phyloP scores from a whole-genome alignment of 2,797 vertebrate genomes.

The Scyliorhinus canicula region DNA sequence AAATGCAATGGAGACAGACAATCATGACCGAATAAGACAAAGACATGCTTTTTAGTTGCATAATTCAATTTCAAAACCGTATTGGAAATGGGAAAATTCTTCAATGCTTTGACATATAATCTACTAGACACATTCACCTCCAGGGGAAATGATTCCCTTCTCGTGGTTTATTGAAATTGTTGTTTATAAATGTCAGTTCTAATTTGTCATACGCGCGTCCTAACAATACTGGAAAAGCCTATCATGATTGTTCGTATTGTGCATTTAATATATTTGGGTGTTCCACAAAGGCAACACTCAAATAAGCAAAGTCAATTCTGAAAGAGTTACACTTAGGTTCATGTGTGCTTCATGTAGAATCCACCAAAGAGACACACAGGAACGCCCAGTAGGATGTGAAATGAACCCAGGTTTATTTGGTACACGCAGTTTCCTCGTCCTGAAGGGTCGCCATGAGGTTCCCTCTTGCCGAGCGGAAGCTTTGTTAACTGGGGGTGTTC shows the following conservation, averaged over 20 bases:
- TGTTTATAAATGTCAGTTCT: conserved; percentile 24
- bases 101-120: conserved; percentile 34
- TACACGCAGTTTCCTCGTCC: no score
- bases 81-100: conserved; percentile 12
- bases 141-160: background rate
- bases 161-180: background rate
- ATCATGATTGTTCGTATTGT: background rate
- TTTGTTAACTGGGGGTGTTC: no score
- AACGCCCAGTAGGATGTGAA: no score
- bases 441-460: no score
- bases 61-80: conserved; percentile 18
- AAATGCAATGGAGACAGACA: conserved; percentile 24
- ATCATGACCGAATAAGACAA: conserved; percentile 23
- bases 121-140: background rate
- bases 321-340: background rate
- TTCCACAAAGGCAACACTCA: background rate
- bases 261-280: background rate
- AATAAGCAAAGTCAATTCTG: background rate
- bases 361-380: no score
- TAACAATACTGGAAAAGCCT: background rate
- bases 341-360: no score
- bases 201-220: background rate
- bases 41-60: background rate
- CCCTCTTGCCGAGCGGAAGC: no score
- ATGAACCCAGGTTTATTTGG: no score